Evolutionary conservation across 2,113 vertebrate genomes (phyloP), one percentile per base, ranked within the genome.

Genomic region (Hassar affinis): DNA sequence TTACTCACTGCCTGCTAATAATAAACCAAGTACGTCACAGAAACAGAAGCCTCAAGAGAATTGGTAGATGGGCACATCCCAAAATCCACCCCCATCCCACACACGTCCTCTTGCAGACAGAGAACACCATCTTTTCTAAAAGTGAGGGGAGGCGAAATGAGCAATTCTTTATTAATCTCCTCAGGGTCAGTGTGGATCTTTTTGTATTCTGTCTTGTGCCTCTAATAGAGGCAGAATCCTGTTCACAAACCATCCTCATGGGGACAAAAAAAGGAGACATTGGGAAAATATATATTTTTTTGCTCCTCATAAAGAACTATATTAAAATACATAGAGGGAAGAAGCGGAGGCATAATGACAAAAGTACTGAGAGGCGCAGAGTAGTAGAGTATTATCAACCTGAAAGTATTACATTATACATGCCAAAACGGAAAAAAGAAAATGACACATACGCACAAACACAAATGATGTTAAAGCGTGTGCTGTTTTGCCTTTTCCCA

Each of bases 1-100:
- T 74, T 56, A 72, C 52, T 77, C 30, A 85, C 45, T 51, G 38
- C 76, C 61, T 86, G 84, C 88, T 88, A 83, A 42, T 52, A 66
- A 87, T 85, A 88, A 89, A 84, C 84, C 71, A 47, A 47, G n/a
- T 45, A 52, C 78, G 38, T 82, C 84, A 69, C 80, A 6, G 27
- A 82, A 79, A 87, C 79, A 47, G 17, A 54, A 84, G 56, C 52
- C 54, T 57, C 35, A 27, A 35, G 77, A 56, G 77, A 59, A 57
- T 10, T 47, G 77, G 35, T 42, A 27, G 35, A 78, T 27, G 56
- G 77, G 56, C 77, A n/a, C 74, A 77, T 56, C 74, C 74, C 51
- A 77, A 77, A 77, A 54, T 35, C 30, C 51, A 22, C 74, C 49
- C 68, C 74, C 74, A 54, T 33, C 74, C 74, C 74, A 77, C 74